Conservation (phyloP, 2,888 invertebrate genomes). For the Apotomis turbidana region DNA sequence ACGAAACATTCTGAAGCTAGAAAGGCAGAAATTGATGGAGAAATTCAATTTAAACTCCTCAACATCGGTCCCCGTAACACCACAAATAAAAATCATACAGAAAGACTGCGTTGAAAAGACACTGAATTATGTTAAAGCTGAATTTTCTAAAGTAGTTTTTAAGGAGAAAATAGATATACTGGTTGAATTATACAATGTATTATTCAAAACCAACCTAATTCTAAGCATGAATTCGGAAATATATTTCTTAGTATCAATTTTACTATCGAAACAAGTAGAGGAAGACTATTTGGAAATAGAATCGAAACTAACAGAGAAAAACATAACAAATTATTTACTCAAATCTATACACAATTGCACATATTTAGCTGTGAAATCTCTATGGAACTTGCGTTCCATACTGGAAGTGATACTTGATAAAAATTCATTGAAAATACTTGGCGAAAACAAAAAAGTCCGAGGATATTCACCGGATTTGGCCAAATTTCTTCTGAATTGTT, state of each 20-base stretch:
- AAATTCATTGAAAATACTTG: conserved; percentile 86
- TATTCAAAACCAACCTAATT: conserved; percentile 85
- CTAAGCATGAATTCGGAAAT: conserved; percentile 87
- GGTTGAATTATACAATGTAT: conserved; percentile 81
- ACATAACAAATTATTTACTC: conserved; percentile 39
- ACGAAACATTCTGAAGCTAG: conserved; percentile 72
- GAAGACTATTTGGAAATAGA: conserved; percentile 61
- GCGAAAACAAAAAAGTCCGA: conserved; percentile 86
- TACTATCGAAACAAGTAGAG: conserved; percentile 79
- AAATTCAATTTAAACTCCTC: conserved; percentile 74
- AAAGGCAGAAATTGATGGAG: conserved; percentile 75
- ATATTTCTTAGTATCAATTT: conserved; percentile 87
- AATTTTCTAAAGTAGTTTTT: conserved; percentile 73
- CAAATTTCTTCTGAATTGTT: conserved; percentile 69
- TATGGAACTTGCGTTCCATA: conserved; percentile 84
- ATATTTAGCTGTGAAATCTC: conserved; percentile 88
- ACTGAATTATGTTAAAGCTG: conserved; percentile 66
- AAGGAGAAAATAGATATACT: conserved; percentile 82
- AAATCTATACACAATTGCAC: conserved; percentile 87
- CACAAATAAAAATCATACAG: conserved; percentile 67
- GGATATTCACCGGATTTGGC: conserved; percentile 84
- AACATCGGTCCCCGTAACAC: conserved; percentile 51
- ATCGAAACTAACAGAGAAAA: conserved; percentile 50
- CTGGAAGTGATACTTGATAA: conserved; percentile 85
- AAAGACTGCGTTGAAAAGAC: conserved; percentile 59